Base-by-base conservation (phyloP, 1,140 invertebrate species). In the Antheraea pernyi region DNA sequence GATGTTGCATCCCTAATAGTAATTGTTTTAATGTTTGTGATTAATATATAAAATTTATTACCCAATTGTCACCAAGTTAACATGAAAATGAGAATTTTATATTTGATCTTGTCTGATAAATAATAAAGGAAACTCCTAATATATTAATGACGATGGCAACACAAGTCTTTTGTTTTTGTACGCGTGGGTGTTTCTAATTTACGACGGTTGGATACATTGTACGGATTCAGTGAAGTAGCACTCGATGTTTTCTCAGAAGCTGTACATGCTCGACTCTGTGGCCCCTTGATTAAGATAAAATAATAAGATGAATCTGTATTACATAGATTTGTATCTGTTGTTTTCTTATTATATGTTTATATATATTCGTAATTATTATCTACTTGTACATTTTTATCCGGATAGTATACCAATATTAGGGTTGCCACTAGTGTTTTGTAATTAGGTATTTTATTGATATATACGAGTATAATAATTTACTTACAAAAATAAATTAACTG, bases 171-270 rank as follows among this genome's bases (percentile, higher is more conserved):
- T n/a, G 16, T n/a, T 53, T 53, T 53, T 53, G 16, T 53, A 13
- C 46, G 11, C 46, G 46, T 53, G 46, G 16, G 46, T 13, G 46
- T 53, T 53, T 53, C 46, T 53, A 53, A 53, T 53, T 53, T 53
- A 53, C 46, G 46, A 53, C 16, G 11, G 46, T 53, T 53, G 46
- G 46, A 53, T 53, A 53, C 46, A 16, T 53, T 13, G 46, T 53
- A 53, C 11, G 46, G 46, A 13, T 53, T 53, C 46, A 53, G 11
- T 53, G 0, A 16, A 53, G 16, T 53, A 53, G 46, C 16, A 53
- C 46, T 53, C 46, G 46, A 53, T 53, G 16, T 53, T 53, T 53
- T 53, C 46, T n/a, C 46, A 53, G 46, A 53, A 53, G 46, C 46
- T 53, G 9, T n/a, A 53, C 16, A 53, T n/a, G 46, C 16, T 53